Evolutionary conservation across 1,140 invertebrate species (phyloP).

Genomic region (Brachionus paranguensis): DNA sequence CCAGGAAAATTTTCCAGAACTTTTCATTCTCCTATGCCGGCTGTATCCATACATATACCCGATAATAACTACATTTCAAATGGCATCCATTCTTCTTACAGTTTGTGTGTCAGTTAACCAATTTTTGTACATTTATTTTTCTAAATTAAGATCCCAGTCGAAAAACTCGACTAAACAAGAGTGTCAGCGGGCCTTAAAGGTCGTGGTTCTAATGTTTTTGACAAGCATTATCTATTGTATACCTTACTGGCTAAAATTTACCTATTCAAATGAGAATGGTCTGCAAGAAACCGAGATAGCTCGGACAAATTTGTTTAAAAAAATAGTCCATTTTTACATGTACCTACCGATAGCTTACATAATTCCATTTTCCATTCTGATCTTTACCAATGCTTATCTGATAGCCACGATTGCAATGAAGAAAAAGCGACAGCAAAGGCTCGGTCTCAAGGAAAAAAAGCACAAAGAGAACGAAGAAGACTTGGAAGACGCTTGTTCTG

Average conservation of each 20-base stretch:
- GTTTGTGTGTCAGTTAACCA: conserved; percentile 27
- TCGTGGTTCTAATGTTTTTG: background rate
- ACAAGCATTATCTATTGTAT: conserved; percentile 8
- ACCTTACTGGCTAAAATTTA: conserved; percentile 25
- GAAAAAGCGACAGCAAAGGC: background rate
- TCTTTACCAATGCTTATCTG: conserved; percentile 25
- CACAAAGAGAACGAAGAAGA: background rate
- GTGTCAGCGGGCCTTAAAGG: background rate
- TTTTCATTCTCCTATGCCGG: background rate
- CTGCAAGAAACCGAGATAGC: background rate
- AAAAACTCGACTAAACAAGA: background rate
- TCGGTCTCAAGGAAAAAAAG: background rate
- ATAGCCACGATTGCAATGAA: background rate
- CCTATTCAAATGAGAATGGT: background rate
- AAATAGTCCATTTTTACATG: conserved; percentile 26
- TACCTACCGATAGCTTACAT: conserved; percentile 13
- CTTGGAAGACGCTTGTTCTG: background rate
- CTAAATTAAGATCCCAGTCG: background rate
- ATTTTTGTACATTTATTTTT: conserved; percentile 12
- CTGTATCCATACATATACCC: conserved; percentile 28
- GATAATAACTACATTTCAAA: conserved; percentile 6
- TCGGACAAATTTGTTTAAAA: background rate
- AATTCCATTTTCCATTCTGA: conserved; percentile 18
- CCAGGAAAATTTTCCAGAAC: background rate
- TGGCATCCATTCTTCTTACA: conserved; percentile 5